phyloP scores from a whole-genome alignment of 2,797 vertebrate genomes.

The Petrocephalus schoutedeni region DNA sequence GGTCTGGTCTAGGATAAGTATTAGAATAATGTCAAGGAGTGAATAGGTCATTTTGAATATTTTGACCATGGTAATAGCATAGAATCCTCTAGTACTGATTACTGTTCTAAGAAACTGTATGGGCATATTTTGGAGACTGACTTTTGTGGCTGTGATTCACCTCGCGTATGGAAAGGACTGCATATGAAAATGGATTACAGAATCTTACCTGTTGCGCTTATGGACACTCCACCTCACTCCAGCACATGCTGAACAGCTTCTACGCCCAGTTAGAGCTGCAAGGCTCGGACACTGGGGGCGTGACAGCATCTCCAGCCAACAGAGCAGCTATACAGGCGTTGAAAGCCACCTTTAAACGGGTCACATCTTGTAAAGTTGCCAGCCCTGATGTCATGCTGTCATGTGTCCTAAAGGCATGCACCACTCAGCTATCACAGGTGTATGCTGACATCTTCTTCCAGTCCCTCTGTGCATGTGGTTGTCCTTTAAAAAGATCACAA shows the following conservation, averaged over 20 bases:
- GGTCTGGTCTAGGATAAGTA: not conserved
- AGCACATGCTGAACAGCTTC: not conserved
- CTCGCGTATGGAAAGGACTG: not conserved
- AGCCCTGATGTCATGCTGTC: not conserved
- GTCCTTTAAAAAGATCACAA: not conserved
- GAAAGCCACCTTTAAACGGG: not conserved
- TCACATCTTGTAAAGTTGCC: not conserved
- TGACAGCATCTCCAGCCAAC: not conserved
- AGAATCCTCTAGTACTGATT: not conserved
- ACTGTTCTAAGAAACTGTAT: not conserved
- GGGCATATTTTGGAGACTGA: not conserved
- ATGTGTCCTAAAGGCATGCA: not conserved
- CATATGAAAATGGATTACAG: not conserved
- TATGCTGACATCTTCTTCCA: not conserved
- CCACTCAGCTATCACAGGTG: not conserved
- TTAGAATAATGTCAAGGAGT: not conserved
- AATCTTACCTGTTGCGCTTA: not conserved
- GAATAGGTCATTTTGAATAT: not conserved
- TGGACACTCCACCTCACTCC: not conserved
- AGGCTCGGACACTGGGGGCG: not conserved
- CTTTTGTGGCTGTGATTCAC: not conserved
- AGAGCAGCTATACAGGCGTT: not conserved
- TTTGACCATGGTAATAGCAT: not conserved
- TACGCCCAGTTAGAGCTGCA: not conserved
- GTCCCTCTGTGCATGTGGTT: not conserved